Evolutionary conservation across 2,113 vertebrate genomes (phyloP).

Genomic region (Zootoca vivipara): DNA sequence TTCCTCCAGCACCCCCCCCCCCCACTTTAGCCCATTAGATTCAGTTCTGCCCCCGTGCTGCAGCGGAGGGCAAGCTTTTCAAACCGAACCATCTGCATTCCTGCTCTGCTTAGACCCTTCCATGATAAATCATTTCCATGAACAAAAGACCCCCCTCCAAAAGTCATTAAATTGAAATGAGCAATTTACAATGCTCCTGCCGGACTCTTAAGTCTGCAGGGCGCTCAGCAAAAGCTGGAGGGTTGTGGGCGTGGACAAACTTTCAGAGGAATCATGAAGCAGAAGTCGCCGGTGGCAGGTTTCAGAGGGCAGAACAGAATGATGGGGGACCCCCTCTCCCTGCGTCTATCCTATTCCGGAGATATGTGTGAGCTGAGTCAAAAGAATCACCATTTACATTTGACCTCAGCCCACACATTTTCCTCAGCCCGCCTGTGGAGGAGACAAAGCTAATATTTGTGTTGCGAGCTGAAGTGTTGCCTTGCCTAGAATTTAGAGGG

Average conservation of each 20-base stretch:
- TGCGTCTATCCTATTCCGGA: background rate
- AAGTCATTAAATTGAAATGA: background rate
- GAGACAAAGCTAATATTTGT: conserved; percentile 24
- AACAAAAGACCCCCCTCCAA: too few species aligned
- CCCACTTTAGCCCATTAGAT: too few species aligned
- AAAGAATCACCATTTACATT: background rate
- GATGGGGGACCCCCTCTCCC: too few species aligned
- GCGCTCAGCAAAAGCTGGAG: background rate
- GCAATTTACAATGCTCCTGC: background rate
- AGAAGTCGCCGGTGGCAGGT: background rate
- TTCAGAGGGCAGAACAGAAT: background rate
- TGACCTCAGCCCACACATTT: background rate
- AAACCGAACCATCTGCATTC: background rate
- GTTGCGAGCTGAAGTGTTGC: background rate
- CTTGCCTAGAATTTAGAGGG: conserved; percentile 52
- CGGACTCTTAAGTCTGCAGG: background rate
- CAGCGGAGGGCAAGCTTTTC: background rate
- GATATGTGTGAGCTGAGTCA: background rate
- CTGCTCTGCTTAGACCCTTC: background rate
- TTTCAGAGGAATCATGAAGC: background rate
- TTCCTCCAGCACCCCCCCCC: too few species aligned
- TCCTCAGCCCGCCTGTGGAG: background rate
- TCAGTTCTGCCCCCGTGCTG: too few species aligned
- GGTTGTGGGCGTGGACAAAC: too few species aligned
- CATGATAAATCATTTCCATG: background rate